phyloP scores from a whole-genome alignment of 2,797 vertebrate genomes.

The Hapalemur alaotrensis region DNA sequence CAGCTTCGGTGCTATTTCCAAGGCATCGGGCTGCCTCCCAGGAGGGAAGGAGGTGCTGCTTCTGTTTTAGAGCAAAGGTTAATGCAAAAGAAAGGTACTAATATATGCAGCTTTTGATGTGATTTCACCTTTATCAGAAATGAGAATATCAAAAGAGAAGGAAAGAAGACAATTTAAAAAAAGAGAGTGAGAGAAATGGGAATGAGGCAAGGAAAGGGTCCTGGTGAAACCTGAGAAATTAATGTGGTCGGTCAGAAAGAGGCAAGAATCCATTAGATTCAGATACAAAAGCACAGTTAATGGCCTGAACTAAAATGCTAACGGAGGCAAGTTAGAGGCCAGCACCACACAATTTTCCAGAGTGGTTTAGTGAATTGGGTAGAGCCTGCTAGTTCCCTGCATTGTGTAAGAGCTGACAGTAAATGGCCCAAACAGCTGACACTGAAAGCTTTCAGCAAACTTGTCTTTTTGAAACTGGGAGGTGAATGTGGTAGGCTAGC shows the following conservation, averaged over 20 bases:
- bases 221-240: slow-evolving; percentile 35
- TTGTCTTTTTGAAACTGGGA: neutral
- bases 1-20: neutral
- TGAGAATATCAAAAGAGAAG: neutral
- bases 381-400: neutral
- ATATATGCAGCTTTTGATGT: neutral
- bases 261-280: slow-evolving; percentile 22
- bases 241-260: slow-evolving; percentile 28
- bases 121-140: slow-evolving; percentile 45
- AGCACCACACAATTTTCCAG: neutral
- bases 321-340: neutral
- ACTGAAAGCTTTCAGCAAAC: neutral
- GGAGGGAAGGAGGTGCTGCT: neutral
- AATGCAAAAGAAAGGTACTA: slow-evolving; percentile 3
- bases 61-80: slow-evolving; percentile 43
- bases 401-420: slow-evolving; percentile 23
- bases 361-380: neutral
- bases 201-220: slow-evolving; percentile 1
- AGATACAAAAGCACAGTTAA: slow-evolving; percentile 51
- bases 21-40: neutral
- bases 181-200: neutral
- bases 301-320: slow-evolving; percentile 46
- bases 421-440: slow-evolving; percentile 40
- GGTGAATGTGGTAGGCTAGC: neutral
- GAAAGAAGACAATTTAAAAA: neutral